Base-by-base conservation (phyloP, 2,797 vertebrate genomes). In the Eulemur albifrons region DNA sequence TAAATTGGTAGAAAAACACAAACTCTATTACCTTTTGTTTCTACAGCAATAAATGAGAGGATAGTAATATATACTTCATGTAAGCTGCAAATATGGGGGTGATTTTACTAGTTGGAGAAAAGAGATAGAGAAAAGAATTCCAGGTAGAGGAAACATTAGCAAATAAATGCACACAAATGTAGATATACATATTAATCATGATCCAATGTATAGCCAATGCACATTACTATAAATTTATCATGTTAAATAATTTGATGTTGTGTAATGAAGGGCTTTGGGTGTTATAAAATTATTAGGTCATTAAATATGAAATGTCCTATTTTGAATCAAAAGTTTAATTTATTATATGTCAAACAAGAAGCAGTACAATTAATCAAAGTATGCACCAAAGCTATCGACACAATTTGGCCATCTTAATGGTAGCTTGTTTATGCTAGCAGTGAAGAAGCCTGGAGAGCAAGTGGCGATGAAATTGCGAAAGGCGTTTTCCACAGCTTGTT, bases 41-140 rank as follows among this genome's bases (percentile, higher is more conserved):
- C 21, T 17, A 88, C 5, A 17, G 61, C 14, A 45, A 35, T 40
- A 94, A 83, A 57, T 67, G 32, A 88, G 40, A 48, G 2, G 4
- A 73, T 79, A 81, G 40, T 69, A 84, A 75, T 63, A 61, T 76
- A 59, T 27, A 61, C 11, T 86, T 95, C 35, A 61, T 7, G n/a
- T 35, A 91, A 93, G 45, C 67, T 92, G 21, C 38, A 94, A 76
- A 88, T 86, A 93, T 73, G 18, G 84, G 88, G 30, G 65, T 80
- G 30, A 40, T 50, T 84, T 94, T 76, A 88, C 6, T 83, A 87
- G 20, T 50, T 7, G 32, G 14, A 83, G 48, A 95, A 57, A 90
- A 4, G 10, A 82, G 10, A 73, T 45, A 87, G 21, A 73, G 18
- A 90, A 92, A 79, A 83, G 10, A 90, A 80, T 82, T 80, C 15